These are phyloP conservation scores for Morpho deidamia DNA, from an alignment of 2,888 invertebrate species.

Conservation along the genomic window DNA sequence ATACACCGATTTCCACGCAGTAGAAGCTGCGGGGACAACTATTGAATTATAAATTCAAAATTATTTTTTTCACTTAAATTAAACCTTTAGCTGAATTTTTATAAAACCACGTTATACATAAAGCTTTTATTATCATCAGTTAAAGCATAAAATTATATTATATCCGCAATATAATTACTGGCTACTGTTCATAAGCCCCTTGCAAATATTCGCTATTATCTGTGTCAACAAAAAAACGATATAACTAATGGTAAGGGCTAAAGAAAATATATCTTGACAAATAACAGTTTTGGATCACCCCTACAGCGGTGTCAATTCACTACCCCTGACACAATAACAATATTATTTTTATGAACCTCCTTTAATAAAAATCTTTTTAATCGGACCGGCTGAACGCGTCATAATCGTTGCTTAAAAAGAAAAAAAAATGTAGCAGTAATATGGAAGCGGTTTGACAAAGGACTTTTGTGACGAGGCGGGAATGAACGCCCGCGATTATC, in stretches of 20 bases:
- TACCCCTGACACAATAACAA: conserved; percentile 43
- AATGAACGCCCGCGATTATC: conserved; percentile 60
- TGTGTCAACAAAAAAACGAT: conserved; percentile 57
- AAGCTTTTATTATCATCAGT: no score
- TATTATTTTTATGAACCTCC: conserved; percentile 71
- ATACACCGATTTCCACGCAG: no score
- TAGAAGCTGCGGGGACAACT: no score
- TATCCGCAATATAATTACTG: conserved; percentile 10
- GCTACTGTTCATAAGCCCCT: conserved; percentile 27
- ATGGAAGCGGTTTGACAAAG: conserved; percentile 54
- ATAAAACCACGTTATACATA: no score
- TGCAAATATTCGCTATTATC: conserved; percentile 54
- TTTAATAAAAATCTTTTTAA: conserved; percentile 50
- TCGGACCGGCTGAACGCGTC: conserved; percentile 36
- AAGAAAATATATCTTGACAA: conserved; percentile 53
- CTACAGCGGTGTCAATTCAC: conserved; percentile 34
- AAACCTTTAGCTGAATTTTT: no score
- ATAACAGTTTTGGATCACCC: conserved; percentile 37
- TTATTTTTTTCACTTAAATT: no score
- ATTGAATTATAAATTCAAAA: no score
- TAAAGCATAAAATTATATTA: background rate
- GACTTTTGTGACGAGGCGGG: conserved; percentile 53
- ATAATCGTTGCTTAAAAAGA: conserved; percentile 24
- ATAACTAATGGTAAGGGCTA: conserved; percentile 37
- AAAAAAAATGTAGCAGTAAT: conserved; percentile 39